Percentiles rank a stretch among this genome's conserved stretches.
phyloP scores from a whole-genome alignment of 2,113 vertebrate species.

The Aix galericulata region DNA sequence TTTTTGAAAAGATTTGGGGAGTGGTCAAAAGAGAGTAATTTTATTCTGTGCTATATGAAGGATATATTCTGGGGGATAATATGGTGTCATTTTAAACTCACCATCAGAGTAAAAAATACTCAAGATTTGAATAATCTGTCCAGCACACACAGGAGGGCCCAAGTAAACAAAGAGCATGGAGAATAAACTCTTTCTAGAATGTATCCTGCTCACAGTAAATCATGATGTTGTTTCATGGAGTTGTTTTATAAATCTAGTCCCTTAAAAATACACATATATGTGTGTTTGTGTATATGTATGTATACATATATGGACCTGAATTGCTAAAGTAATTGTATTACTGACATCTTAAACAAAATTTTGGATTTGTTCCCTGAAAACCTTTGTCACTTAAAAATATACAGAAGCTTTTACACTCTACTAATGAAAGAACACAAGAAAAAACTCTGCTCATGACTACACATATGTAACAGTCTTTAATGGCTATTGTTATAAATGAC shows the following conservation, averaged over 20 bases:
- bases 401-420: not conserved
- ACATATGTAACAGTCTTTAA: not conserved
- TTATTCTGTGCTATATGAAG: not conserved
- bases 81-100: not conserved
- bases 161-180: not conserved
- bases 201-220: not conserved
- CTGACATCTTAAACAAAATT: not conserved
- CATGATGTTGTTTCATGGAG: not conserved
- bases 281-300: not conserved
- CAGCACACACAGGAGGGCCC: not conserved
- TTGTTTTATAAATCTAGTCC: not conserved
- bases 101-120: not conserved
- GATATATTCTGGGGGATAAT: not conserved
- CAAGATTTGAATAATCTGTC: not conserved
- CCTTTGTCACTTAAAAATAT: not conserved
- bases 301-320: not conserved
- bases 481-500: not conserved
- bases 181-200: not conserved
- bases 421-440: not conserved
- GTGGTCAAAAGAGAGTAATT: not conserved
- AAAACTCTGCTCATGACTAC: not conserved
- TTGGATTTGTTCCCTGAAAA: not conserved
- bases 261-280: no score
- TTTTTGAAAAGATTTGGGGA: constrained; percentile 4
- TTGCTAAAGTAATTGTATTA: not conserved